Evolutionary conservation across 2,888 invertebrate species (phyloP), one percentile per base, ranked within the genome.

Genomic region (Acrobasis consociella): DNA sequence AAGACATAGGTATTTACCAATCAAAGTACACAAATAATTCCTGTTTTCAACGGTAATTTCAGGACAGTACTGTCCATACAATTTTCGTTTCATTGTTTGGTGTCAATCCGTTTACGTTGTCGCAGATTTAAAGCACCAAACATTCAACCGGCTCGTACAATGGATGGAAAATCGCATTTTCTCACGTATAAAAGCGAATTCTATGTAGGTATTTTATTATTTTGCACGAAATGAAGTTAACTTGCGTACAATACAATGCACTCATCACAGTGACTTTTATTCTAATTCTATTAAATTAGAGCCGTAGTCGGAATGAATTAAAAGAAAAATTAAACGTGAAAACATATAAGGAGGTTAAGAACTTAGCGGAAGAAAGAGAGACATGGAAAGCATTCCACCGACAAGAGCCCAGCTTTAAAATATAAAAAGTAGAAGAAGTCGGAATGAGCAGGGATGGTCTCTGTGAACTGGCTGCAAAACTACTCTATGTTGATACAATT

Each of bases 221-320:
- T 53, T 65, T 62, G 39, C 46, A 58, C 51, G n/a, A 64, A 77
- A 74, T 71, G 68, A 72, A 72, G 66, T 71, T 22, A 22, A 22
- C 22, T 22, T 22, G 22, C 22, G 22, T 22, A 22, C 22, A 22
- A 1, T 75, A 80, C 80, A 81, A 82, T 81, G 73, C 71, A 71
- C 74, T 81, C 78, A 77, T 79, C 78, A 78, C 75, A 68, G 68
- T 66, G 64, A 73, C 72, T 79, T 76, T 76, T 74, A 72, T 69
- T 66, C 3, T 70, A 65, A 76, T 77, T 68, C 75, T 76, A 80
- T 82, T 81, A 78, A 80, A 58, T 49, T 58, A 46, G 16, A 22
- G 22, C 42, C 31, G 22, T 9, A 49, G 22, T 15, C 49, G 31
- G 13, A 49, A 49, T 59, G 51, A 31, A n/a, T n/a, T n/a, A n/a